Percentiles rank a stretch among this genome's conserved stretches.
Conservation (phyloP, 2,113 vertebrate species). For the Urocitellus parryii region DNA sequence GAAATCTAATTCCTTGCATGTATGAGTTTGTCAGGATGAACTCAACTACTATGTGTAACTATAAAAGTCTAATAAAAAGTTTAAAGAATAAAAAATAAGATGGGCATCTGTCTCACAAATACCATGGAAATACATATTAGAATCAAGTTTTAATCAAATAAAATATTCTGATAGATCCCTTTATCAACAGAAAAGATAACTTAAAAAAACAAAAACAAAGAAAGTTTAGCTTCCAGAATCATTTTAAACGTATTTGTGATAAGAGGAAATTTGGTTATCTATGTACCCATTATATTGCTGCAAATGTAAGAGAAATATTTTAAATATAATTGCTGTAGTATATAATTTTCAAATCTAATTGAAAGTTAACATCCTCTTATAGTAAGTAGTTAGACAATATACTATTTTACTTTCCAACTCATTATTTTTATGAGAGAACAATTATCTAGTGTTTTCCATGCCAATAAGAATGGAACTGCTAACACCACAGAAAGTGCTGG, state of each 20-base stretch:
- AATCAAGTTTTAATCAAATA: conserved; percentile 39
- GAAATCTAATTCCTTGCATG: too few relatives aligned
- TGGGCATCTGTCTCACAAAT: not conserved
- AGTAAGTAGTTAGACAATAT: not conserved
- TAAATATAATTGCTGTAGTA: not conserved
- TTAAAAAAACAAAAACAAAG: not conserved
- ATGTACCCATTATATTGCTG: not conserved
- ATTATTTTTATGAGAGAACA: not conserved
- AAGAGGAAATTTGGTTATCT: not conserved
- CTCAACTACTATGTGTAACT: too few relatives aligned
- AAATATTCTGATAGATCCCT: not conserved
- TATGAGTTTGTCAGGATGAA: too few relatives aligned
- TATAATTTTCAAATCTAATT: not conserved
- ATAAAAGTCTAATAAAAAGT: too few relatives aligned
- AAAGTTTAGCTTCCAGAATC: not conserved
- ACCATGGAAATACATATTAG: not conserved
- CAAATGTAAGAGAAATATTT: not conserved
- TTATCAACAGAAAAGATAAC: not conserved
- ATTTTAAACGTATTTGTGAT: conserved; percentile 59
- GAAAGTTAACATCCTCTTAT: not conserved
- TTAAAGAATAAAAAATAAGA: not conserved
- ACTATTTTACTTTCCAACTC: not conserved
- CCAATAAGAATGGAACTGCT: not conserved
- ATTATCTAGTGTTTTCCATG: not conserved
- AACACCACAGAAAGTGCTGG: not conserved